phyloP scores from a whole-genome alignment of 1,140 invertebrate genomes.

The Pinna nobilis region DNA sequence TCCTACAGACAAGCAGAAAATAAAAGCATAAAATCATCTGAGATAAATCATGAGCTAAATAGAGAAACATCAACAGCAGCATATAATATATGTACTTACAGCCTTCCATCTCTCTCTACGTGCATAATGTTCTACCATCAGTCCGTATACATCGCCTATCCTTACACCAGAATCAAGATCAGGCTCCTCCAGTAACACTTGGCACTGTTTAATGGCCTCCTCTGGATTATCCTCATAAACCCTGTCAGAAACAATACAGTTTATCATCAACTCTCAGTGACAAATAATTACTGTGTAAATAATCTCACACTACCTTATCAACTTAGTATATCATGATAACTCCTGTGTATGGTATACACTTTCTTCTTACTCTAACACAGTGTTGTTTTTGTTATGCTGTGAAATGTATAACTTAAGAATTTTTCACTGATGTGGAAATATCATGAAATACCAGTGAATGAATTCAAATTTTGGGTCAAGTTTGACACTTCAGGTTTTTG shows the following conservation, averaged over 20 bases:
- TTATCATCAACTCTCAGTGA: too few relatives aligned
- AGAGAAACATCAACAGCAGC: not conserved
- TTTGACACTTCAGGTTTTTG: too few relatives aligned
- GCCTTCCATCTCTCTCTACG: conserved; percentile 74
- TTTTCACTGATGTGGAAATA: too few relatives aligned
- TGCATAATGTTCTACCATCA: conserved; percentile 78
- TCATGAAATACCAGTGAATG: too few relatives aligned
- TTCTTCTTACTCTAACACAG: not conserved
- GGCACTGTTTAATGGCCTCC: conserved; percentile 72
- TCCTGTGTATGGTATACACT: not conserved
- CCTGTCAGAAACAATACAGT: conserved; percentile 51
- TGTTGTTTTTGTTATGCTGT: too few relatives aligned
- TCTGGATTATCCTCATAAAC: conserved; percentile 68
- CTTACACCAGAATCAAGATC: conserved; percentile 77
- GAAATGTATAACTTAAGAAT: too few relatives aligned
- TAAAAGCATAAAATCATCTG: too few relatives aligned
- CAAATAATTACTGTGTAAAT: too few relatives aligned
- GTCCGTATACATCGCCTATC: conserved; percentile 79
- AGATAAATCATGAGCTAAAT: too few relatives aligned
- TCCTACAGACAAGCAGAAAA: too few relatives aligned
- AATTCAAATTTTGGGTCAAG: too few relatives aligned
- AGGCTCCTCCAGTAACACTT: conserved; percentile 69
- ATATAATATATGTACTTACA: conserved; percentile 54
- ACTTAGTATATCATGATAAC: not conserved
- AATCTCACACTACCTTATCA: too few relatives aligned